Evolutionary conservation across 2,113 vertebrate genomes (phyloP), one percentile per base, ranked within the genome.

Genomic region (Cochlearius cochlearius): DNA sequence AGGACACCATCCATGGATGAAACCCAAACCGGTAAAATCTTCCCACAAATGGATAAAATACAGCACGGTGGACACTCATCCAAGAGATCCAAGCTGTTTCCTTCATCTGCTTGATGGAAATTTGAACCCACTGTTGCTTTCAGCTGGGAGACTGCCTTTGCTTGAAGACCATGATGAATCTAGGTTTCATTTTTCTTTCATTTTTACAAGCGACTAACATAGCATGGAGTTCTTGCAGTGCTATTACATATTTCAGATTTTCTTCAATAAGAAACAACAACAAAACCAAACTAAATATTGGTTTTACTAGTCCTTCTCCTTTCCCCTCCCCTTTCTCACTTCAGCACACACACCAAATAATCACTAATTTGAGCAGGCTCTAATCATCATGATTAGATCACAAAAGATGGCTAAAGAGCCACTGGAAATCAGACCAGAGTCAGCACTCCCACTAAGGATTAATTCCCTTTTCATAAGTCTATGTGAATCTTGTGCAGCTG

Each of bases 401-500:
- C 22, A 73, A 59, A 91, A 47, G n/a, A 26, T 15, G 18, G 4
- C 3, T 71, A 34, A 83, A 74, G 9, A 55, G 8, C 2, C 4
- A 12, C 17, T 77, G 22, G 56, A 90, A 81, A 71, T 89, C 7
- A 39, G 11, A n/a, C 13, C n/a, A 29, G 41, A 76, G 16, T 49
- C 50, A 62, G 1, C 29, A 50, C 8, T 26, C 19, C 18, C 29
- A 36, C 17, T 19, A 50, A n/a, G 15, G 47, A 86, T 16, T 38
- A 47, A 67, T 49, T 75, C 27, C 1, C 5, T 85, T 92, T 68
- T 56, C 53, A n/a, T 60, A 68, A 9, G 15, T 88, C 15, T 34
- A 0, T 0, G 2, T 52, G 36, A 36, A 47, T 39, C 16, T 63
- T 47, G 19, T 68, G 43, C 21, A 81, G 15, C 0, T 4, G 56